phyloP scores from a whole-genome alignment of 2,113 vertebrate genomes.

The Tonatia bakeri region DNA sequence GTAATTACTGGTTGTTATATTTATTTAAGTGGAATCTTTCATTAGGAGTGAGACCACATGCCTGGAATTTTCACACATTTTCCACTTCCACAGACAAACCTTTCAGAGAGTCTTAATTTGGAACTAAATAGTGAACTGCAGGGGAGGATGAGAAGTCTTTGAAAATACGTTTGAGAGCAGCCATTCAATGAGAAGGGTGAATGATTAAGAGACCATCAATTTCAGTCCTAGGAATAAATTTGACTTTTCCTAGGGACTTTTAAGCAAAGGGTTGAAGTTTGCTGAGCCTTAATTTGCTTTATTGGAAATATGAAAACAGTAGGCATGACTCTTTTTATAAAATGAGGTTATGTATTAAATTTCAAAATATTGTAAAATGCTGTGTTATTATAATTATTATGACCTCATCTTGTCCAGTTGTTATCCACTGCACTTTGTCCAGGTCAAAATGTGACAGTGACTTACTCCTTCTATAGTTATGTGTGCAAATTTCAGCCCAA shows the following conservation, averaged over 20 bases:
- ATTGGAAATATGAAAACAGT: not conserved
- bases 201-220: not conserved
- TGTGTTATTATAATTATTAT: not conserved
- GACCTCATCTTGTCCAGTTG: not conserved
- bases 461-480: not conserved
- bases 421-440: not conserved
- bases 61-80: not conserved
- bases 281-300: not conserved
- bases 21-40: constrained; percentile 47
- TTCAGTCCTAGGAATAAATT: not conserved
- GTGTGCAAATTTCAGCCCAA: not conserved
- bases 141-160: not conserved
- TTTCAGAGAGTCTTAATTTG: constrained; percentile 18
- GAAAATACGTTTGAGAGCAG: not conserved
- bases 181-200: not conserved
- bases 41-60: not conserved
- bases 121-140: not conserved
- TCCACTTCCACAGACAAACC: constrained; percentile 9
- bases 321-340: not conserved
- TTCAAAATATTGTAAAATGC: not conserved
- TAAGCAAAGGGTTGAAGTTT: not conserved
- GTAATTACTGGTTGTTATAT: constrained; percentile 2
- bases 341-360: not conserved
- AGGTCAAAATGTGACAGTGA: not conserved
- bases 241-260: not conserved